A percentile compares a stretch with the other conserved stretches of the same genome.
phyloP scores from a whole-genome alignment of 1,140 invertebrate genomes.

The Cherax destructor region DNA sequence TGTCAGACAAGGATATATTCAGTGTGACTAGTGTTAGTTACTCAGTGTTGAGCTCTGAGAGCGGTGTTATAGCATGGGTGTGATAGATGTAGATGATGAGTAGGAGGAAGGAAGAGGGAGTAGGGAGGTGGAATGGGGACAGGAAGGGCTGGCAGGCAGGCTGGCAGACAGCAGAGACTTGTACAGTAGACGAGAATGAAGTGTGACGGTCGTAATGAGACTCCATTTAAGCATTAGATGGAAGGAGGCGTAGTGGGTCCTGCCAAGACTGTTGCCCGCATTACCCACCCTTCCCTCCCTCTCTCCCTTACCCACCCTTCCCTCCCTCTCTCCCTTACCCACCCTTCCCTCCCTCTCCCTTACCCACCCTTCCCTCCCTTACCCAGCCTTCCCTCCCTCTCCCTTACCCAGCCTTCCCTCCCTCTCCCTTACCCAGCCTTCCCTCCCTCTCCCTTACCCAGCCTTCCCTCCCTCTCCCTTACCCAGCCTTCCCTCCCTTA shows the following conservation, averaged over 20 bases:
- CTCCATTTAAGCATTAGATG: conserved; percentile 34
- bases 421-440: background rate
- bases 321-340: background rate
- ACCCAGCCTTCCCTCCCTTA: background rate
- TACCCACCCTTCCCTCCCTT: background rate
- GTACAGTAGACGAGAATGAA: conserved; percentile 23
- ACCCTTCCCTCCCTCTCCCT: background rate
- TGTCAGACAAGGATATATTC: too few species aligned
- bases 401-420: background rate
- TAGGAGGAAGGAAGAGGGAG: background rate
- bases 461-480: background rate
- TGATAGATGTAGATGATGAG: background rate
- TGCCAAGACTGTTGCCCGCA: background rate
- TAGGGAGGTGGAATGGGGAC: background rate
- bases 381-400: too few species aligned
- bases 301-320: background rate
- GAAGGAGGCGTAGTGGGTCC: background rate
- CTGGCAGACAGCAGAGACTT: background rate
- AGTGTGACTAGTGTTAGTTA: too few species aligned
- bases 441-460: background rate
- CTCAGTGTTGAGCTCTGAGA: too few species aligned
- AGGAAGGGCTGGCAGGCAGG: background rate
- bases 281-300: background rate
- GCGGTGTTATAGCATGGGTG: too few species aligned
- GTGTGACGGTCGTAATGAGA: conserved; percentile 30